phyloP scores from a whole-genome alignment of 2,113 vertebrate genomes.

The Pluvianellus socialis region DNA sequence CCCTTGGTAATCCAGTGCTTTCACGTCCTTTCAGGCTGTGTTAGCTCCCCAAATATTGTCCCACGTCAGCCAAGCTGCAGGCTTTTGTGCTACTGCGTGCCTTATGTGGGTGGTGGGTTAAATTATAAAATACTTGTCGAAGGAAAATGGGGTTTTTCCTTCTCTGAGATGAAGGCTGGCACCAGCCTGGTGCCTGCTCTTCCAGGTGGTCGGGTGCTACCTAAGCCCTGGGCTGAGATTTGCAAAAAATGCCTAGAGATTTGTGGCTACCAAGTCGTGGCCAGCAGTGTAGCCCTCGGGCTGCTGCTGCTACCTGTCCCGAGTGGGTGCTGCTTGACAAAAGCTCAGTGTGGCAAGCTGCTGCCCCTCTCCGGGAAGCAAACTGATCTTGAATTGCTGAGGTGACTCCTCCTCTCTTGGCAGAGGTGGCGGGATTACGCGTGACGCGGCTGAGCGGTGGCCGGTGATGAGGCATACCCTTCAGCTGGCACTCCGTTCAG shows the following conservation, averaged over 20 bases:
- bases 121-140: not conserved
- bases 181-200: not conserved
- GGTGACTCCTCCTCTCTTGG: not conserved
- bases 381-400: not conserved
- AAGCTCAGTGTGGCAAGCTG: not conserved
- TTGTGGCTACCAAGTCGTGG: not conserved
- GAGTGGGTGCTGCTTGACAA: not conserved
- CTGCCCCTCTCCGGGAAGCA: accelerated
- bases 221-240: not conserved
- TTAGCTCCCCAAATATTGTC: accelerated
- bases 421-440: not conserved
- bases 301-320: not conserved
- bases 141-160: not conserved
- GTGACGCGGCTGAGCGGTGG: not conserved
- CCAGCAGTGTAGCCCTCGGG: not conserved
- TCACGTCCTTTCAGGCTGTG: not conserved
- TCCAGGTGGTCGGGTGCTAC: not conserved
- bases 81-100: not conserved
- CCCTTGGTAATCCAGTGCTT: not conserved
- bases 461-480: not conserved
- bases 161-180: not conserved
- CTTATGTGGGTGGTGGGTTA: not conserved
- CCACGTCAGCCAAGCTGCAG: accelerated
- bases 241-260: not conserved
- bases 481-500: not conserved